Conservation (phyloP, 2,113 vertebrate genomes). For the Campylomormyrus numenius region DNA sequence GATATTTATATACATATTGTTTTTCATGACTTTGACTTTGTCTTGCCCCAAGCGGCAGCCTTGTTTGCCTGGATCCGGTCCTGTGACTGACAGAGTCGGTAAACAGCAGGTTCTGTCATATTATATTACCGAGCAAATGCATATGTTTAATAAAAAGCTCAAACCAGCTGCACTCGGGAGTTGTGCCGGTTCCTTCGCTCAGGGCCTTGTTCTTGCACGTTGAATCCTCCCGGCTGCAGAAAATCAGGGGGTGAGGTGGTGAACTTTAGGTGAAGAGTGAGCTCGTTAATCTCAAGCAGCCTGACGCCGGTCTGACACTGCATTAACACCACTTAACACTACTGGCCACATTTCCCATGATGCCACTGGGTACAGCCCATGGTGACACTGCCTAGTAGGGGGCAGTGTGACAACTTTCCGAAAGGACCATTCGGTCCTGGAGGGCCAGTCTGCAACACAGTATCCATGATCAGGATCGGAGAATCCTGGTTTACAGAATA, state of each 20-base stretch:
- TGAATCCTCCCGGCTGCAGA: conserved; percentile 65
- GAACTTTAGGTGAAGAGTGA: background rate
- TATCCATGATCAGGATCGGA: background rate
- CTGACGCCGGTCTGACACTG: background rate
- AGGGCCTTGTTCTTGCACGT: conserved; percentile 70
- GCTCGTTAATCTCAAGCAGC: background rate
- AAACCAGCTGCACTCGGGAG: conserved; percentile 64
- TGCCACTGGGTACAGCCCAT: background rate
- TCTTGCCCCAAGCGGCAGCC: background rate
- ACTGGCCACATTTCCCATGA: background rate
- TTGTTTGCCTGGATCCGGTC: background rate
- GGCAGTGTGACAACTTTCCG: background rate
- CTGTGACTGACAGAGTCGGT: background rate
- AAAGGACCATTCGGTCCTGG: background rate
- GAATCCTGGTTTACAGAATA: background rate
- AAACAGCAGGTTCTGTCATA: background rate
- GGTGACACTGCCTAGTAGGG: background rate
- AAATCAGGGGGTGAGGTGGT: background rate
- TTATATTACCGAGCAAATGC: background rate
- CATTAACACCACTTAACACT: background rate
- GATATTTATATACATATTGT: background rate
- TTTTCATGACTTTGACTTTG: background rate
- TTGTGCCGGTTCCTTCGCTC: conserved; percentile 58
- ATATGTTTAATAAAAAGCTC: conserved; percentile 25
- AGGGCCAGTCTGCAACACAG: background rate